Evolutionary conservation across 2,888 invertebrate species (phyloP).

Genomic region (Spilarctia lutea): DNA sequence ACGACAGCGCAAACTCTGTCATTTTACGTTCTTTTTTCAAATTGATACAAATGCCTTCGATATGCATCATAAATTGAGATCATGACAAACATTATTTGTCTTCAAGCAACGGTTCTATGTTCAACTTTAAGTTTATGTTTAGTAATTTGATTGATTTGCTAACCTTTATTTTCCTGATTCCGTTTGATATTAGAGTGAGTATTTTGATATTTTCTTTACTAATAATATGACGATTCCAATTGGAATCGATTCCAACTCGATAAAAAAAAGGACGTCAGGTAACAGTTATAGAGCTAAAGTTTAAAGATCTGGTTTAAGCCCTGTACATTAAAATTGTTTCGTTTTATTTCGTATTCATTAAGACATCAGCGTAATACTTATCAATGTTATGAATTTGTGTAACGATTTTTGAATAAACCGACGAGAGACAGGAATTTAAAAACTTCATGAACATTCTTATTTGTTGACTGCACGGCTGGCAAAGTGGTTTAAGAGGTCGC

Average conservation of each 20-base stretch:
- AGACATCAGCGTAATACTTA: not conserved
- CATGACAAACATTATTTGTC: too few species aligned
- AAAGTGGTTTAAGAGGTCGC: too few species aligned
- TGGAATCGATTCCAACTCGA: slow-evolving; percentile 7
- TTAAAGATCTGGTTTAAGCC: not conserved
- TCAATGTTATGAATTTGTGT: not conserved
- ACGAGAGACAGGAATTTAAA: not conserved
- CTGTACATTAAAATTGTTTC: not conserved
- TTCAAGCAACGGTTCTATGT: too few species aligned
- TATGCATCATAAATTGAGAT: not conserved
- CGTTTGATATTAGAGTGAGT: not conserved
- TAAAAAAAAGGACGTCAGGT: not conserved
- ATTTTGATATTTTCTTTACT: not conserved
- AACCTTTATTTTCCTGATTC: not conserved
- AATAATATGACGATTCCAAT: not conserved
- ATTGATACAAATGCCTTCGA: not conserved
- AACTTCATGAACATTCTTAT: not conserved
- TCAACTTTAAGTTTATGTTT: too few species aligned
- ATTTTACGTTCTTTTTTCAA: too few species aligned
- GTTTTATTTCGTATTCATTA: not conserved
- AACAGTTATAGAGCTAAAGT: not conserved
- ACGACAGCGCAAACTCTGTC: too few species aligned
- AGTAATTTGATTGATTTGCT: not conserved
- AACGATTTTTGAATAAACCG: not conserved
- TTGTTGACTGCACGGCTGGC: too few species aligned